These are phyloP conservation scores for Neoniphon sammara DNA, from an alignment of 2,797 vertebrate genomes.

Conservation along the genomic window DNA sequence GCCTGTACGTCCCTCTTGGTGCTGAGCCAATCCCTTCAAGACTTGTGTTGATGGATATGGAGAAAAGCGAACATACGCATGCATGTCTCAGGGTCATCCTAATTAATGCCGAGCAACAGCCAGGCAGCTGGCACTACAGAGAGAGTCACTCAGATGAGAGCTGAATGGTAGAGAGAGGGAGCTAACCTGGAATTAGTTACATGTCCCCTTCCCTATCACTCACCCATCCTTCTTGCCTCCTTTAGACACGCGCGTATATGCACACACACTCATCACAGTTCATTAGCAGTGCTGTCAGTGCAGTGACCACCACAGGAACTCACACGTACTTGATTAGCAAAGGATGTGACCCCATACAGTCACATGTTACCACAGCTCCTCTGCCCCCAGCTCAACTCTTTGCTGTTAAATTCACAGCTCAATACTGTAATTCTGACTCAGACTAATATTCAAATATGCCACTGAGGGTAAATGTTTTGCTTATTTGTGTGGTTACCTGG, in stretches of 20 bases:
- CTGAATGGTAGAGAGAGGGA: constrained; percentile 32
- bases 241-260: constrained; percentile 21
- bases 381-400: not conserved
- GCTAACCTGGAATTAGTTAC: constrained; percentile 62
- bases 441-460: not conserved
- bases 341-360: constrained; percentile 34
- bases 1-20: not conserved
- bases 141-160: constrained; percentile 40
- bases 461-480: not conserved
- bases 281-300: constrained; percentile 67
- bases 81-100: constrained; percentile 58
- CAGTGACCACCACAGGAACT: constrained; percentile 62
- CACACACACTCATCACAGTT: constrained; percentile 62
- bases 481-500: too few relatives aligned
- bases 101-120: constrained; percentile 65
- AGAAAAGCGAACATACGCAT: constrained; percentile 57
- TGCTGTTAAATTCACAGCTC: constrained; percentile 24
- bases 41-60: constrained; percentile 26
- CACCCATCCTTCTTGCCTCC: constrained; percentile 16
- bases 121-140: constrained; percentile 32
- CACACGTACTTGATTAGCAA: constrained; percentile 52
- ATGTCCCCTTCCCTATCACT: constrained; percentile 28
- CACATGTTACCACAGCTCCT: not conserved
- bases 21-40: constrained; percentile 10
- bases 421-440: not conserved